Evolutionary conservation across 2,113 vertebrate genomes (phyloP), one percentile per base, ranked within the genome.

Genomic region (Pachycephala philippinensis): DNA sequence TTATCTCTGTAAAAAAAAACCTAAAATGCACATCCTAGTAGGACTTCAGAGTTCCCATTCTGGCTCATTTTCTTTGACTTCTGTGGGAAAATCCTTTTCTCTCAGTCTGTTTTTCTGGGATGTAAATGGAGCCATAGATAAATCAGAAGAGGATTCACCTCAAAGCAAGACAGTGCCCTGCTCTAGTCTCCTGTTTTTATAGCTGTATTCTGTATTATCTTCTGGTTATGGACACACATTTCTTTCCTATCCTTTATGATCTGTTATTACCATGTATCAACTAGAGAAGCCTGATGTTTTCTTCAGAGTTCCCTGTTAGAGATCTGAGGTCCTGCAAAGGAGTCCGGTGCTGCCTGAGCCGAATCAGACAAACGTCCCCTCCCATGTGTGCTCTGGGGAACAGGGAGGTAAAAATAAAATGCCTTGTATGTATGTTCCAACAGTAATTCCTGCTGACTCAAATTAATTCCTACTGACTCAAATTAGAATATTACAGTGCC

Each of bases 401-500:
- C 20, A 60, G 44, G 35, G 87, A 86, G 18, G 64, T 88, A 88
- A 95, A 96, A 95, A 90, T 94, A 93, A 95, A 93, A 81, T 61
- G 24, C 31, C 45, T 87, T 89, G n/a, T 75, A 69, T 84, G 79
- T 89, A 15, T 52, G 71, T 77, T 88, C 59, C 63, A 77, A 30
- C 68, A 77, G 50, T 78, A 86, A 63, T 88, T 90, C 75, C 60
- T 91, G 1, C 64, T 74, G 68, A 37, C 60, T 93, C 35, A 74
- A 77, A 72, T 33, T 75, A 84, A n/a, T n/a, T 90, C 75, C 60
- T 91, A 1, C 64, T 74, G 68, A 37, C 60, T 93, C 35, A 74
- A 77, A 72, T 33, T 75, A 84, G 47, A 93, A 39, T 88, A 57
- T 70, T 85, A 72, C 68, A 54, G 24, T 72, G 35, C 54, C 35